These are phyloP conservation scores for Cordilura impudica DNA, from an alignment of 2,888 invertebrate genomes.

Conservation along the genomic window DNA sequence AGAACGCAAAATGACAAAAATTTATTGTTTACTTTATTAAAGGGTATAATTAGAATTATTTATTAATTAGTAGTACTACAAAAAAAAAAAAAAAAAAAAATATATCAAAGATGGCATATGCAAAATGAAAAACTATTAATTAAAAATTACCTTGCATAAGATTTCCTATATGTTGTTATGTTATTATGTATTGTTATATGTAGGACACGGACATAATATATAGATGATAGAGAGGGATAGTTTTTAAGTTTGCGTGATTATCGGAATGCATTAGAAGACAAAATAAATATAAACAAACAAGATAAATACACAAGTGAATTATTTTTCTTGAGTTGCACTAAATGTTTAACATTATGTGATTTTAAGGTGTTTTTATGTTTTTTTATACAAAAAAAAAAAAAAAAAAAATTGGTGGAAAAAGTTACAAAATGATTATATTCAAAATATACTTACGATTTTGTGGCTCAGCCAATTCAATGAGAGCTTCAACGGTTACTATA, in stretches of 20 bases:
- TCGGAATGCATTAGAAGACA: constrained; percentile 44
- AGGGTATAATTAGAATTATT: background rate
- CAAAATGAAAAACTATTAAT: constrained; percentile 10
- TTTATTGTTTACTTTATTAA: too few relatives aligned
- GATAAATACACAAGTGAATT: constrained; percentile 51
- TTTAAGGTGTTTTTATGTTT: background rate
- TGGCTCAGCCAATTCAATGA: constrained; percentile 86
- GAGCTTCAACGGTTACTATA: constrained; percentile 85
- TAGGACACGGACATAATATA: constrained; percentile 32
- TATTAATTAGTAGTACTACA: background rate
- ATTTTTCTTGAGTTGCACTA: constrained; percentile 21
- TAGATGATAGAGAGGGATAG: constrained; percentile 47
- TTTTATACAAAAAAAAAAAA: background rate
- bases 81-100: constrained; percentile 3
- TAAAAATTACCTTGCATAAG: constrained; percentile 81
- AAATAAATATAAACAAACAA: constrained; percentile 51
- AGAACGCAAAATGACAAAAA: too few relatives aligned
- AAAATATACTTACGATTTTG: constrained; percentile 84
- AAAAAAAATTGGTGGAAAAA: too few relatives aligned
- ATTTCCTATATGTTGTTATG: constrained; percentile 78
- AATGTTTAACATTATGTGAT: background rate
- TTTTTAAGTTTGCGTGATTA: constrained; percentile 32
- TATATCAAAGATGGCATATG: constrained; percentile 7
- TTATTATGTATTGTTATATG: constrained; percentile 37
- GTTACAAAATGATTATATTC: background rate